Percentiles rank a stretch among this genome's conserved stretches.
Conservation (phyloP, 1,140 invertebrate genomes). For the Meloidogyne floridensis region DNA sequence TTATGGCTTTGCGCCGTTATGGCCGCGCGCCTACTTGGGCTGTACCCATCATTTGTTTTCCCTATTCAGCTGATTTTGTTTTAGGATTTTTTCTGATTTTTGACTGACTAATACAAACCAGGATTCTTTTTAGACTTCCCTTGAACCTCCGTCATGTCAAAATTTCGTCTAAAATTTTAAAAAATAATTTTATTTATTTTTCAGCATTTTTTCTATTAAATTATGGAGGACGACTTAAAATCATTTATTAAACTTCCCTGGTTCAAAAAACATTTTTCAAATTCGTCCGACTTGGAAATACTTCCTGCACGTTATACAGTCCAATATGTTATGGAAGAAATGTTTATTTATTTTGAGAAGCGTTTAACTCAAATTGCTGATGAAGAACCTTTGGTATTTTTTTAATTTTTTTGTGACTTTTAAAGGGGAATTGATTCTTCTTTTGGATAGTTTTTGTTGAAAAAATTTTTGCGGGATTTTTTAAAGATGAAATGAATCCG, state of each 20-base stretch:
- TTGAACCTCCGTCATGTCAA: too few relatives aligned
- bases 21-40: too few relatives aligned
- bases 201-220: background rate
- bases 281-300: background rate
- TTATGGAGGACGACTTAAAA: background rate
- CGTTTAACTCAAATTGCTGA: constrained; percentile 51
- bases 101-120: too few relatives aligned
- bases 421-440: background rate
- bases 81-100: too few relatives aligned
- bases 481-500: background rate
- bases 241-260: constrained; percentile 9
- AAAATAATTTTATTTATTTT: too few relatives aligned
- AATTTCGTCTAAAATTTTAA: too few relatives aligned
- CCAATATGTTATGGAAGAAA: constrained; percentile 39
- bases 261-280: background rate
- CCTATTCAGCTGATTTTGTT: too few relatives aligned
- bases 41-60: too few relatives aligned
- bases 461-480: background rate
- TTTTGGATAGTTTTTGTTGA: background rate
- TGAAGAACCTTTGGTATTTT: constrained; percentile 54
- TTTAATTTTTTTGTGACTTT: constrained; percentile 23
- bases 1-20: too few relatives aligned
- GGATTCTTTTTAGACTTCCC: too few relatives aligned
- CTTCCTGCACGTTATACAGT: constrained; percentile 26
- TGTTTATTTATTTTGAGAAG: constrained; percentile 56